Conservation (phyloP, 2,888 invertebrate species). For the Polyommatus iphigenia region DNA sequence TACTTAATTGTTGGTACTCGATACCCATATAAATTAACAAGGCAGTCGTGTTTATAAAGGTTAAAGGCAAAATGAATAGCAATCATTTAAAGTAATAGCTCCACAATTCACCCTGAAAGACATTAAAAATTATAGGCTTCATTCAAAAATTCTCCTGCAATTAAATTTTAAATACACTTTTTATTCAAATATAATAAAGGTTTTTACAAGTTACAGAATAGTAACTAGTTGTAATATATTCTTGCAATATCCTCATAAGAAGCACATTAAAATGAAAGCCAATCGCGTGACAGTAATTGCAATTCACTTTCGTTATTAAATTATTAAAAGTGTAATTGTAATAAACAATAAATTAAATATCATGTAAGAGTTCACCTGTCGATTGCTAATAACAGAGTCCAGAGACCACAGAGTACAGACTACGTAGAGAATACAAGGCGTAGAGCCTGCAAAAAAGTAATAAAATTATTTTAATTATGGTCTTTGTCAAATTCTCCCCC, state of each 20-base stretch:
- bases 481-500: too few relatives aligned
- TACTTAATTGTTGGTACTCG: not conserved
- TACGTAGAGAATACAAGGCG: not conserved
- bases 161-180: not conserved
- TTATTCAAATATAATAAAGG: not conserved
- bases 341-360: slow-evolving; percentile 15
- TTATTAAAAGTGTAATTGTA: slow-evolving; percentile 15
- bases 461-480: too few relatives aligned
- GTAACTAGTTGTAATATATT: not conserved
- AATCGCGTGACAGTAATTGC: slow-evolving; percentile 9
- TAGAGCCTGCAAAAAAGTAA: not conserved
- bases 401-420: not conserved
- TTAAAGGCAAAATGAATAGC: slow-evolving; percentile 13
- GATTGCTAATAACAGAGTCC: not conserved
- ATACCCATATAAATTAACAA: not conserved
- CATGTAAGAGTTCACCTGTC: not conserved
- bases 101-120: not conserved
- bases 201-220: not conserved
- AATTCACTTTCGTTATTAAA: slow-evolving; percentile 22
- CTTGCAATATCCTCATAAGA: not conserved
- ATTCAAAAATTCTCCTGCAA: not conserved
- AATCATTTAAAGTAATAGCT: not conserved
- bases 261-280: slow-evolving; percentile 5
- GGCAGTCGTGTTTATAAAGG: not conserved
- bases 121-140: not conserved